Base-by-base conservation (phyloP, 2,888 invertebrate genomes). In the Unio delphinus region DNA sequence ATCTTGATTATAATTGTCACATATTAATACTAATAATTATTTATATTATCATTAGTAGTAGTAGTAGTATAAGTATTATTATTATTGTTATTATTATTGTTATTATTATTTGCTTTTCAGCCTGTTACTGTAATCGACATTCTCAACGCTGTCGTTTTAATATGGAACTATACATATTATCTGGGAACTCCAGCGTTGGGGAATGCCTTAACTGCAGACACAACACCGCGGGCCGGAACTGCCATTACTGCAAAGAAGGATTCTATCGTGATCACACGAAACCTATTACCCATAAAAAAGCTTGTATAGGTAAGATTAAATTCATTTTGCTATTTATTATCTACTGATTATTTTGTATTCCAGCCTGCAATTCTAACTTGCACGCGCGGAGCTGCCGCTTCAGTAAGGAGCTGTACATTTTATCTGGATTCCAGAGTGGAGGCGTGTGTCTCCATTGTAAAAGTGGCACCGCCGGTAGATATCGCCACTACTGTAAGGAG, bases 281-380 rank as follows among this genome's bases (percentile, higher is more conserved):
- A 88, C 94, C 95, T 78, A 95, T 98, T 90, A 95, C 95, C 66
- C 96, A 98, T 91, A 94, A 96, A 88, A 97, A 96, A 92, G 98
- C 97, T 70, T 99, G 98, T 92, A 98, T 96, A 94, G 95, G 98
- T 98, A 92, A 94, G 95, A 62, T 15, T 11, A 7, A n/a, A 26
- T 26, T 56, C 20, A 56, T 59, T 23, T 2, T 23, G 55, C 45
- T 45, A 45, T 11, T 45, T 60, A n/a, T 17, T 56, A 55, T 68
- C 54, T 59, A 28, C 54, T 45, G 20, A n/a, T 61, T 65, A 66
- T 71, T 78, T 80, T 80, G 69, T 83, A 69, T 89, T 90, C 72
- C 94, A 99, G 99, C 95, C 83, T 99, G 99, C 93, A 96, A 98
- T 92, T 99, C 99, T 92, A 98, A 99, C 92, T 94, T 95, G 67